Evolutionary conservation across 2,113 vertebrate species (phyloP), one percentile per base, ranked within the genome.

Genomic region (Menura novaehollandiae): DNA sequence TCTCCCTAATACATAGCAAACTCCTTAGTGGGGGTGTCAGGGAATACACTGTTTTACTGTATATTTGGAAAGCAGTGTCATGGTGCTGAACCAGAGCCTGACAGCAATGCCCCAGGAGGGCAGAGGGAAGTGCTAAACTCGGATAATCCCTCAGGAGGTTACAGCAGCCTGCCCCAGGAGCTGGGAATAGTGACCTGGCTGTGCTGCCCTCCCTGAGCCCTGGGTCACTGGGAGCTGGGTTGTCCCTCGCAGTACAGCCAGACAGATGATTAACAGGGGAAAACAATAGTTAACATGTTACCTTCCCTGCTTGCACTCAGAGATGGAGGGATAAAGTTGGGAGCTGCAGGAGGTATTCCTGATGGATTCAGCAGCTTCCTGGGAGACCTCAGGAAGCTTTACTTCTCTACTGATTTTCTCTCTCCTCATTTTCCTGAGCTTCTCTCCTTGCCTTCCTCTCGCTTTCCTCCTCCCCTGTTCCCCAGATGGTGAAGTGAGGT

Each of bases 101-200:
- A 30, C 2, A 58, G 55, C 51, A 62, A 10, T 0, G 1, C 1
- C 4, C 6, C 1, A 4, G 32, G 28, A 84, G 58, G 44, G 24
- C 23, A 35, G 83, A 56, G 53, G n/a, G 49, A 64, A 62, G 18
- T 39, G 67, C 62, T 88, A 26, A 39, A 69, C 7, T 11, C 3
- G 1, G 60, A 46, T 71, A 84, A 87, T 66, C 51, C 37, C 4
- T 1, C 0, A 1, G 53, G 58, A 79, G 71, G 69, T 26, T 43
- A 43, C 51, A 84, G 51, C 46, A 80, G 73, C 63, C 52, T 39
- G 73, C 4, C 32, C n/a, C 0, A 1, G 26, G 23, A 79, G 4
- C 26, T 3, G 5, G 15, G 46, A 35, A 67, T 13, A 44, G 26
- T 0, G 5, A 67, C 64, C 66, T 27, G 30, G 3, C 62, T 33